These are phyloP conservation scores for Gulo gulo DNA, from an alignment of 2,113 vertebrate species.

Conservation along the genomic window DNA sequence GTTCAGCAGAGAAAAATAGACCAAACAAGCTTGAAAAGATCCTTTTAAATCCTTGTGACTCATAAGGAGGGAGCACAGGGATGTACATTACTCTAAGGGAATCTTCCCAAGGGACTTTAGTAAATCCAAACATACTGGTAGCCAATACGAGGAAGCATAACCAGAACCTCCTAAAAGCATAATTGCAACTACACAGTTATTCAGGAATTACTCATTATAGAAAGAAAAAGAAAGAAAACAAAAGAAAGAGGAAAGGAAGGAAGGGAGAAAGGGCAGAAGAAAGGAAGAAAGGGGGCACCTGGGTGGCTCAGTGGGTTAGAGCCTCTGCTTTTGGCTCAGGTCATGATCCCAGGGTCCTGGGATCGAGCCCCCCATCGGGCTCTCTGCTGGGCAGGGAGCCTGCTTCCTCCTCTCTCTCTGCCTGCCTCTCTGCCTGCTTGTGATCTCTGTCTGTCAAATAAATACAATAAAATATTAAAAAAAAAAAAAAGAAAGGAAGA, in stretches of 20 bases:
- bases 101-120: background rate
- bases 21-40: background rate
- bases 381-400: too few relatives aligned
- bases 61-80: background rate
- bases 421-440: too few relatives aligned
- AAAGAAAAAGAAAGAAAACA: background rate
- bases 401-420: too few relatives aligned
- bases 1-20: background rate
- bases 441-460: too few relatives aligned
- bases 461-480: too few relatives aligned
- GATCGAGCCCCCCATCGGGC: accelerated
- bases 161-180: background rate
- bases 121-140: background rate
- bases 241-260: too few relatives aligned
- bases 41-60: background rate
- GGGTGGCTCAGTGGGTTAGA: too few relatives aligned
- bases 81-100: background rate
- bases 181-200: background rate
- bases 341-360: too few relatives aligned
- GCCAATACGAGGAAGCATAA: background rate
- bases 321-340: too few relatives aligned
- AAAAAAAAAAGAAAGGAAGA: too few relatives aligned
- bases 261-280: too few relatives aligned
- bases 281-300: too few relatives aligned
- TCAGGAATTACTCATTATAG: background rate